Evolutionary conservation across 2,888 invertebrate genomes (phyloP).

Genomic region (Nezara viridula): DNA sequence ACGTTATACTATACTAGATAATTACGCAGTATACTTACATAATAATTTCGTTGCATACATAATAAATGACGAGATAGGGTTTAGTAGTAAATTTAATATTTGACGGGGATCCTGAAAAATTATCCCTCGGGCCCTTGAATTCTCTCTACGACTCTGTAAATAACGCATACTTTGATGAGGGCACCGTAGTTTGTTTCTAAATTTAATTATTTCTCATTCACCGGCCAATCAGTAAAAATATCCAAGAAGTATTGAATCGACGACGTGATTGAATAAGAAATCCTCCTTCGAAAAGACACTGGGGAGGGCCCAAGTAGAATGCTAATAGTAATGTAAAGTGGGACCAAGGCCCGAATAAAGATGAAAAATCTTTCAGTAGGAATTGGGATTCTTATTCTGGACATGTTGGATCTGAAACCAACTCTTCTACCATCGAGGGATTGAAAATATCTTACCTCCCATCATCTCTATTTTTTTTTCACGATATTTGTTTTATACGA

Average conservation of each 20-base stretch:
- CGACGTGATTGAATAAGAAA: slow-evolving; percentile 2
- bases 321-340: slow-evolving; percentile 52
- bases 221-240: not conserved
- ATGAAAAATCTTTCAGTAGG: slow-evolving; percentile 29
- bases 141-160: too few species aligned
- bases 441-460: not conserved
- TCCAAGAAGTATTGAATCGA: not conserved
- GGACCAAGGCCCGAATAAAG: slow-evolving; percentile 41
- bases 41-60: too few species aligned
- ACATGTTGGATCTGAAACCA: slow-evolving; percentile 39
- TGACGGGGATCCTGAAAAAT: too few species aligned
- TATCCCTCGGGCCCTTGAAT: too few species aligned
- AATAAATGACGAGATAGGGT: too few species aligned
- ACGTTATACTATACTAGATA: too few species aligned
- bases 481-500: not conserved
- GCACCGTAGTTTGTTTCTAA: not conserved
- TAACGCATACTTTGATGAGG: too few species aligned
- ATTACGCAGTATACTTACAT: too few species aligned
- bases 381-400: slow-evolving; percentile 33
- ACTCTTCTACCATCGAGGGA: not conserved
- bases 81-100: too few species aligned
- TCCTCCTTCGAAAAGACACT: not conserved
- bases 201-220: not conserved
- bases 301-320: not conserved
- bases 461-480: not conserved